Conservation (phyloP, 2,797 vertebrate species). For the Scolopax bukidnonensis region DNA sequence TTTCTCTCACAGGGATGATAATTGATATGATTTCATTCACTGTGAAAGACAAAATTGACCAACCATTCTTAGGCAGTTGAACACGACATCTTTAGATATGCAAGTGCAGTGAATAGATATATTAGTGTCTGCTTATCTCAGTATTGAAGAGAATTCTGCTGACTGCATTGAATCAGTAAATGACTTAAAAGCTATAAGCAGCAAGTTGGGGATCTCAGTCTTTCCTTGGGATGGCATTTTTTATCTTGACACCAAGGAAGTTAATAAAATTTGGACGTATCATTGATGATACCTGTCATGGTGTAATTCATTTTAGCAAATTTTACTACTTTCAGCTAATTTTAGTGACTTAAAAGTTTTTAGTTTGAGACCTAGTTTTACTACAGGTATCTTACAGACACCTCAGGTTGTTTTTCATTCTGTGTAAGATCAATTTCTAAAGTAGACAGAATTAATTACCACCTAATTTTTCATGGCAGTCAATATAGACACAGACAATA, state of each 20-base stretch:
- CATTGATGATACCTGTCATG: not conserved
- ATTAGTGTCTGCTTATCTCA: not conserved
- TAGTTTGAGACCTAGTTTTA: not conserved
- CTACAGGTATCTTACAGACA: not conserved
- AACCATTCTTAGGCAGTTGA: not conserved
- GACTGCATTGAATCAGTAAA: not conserved
- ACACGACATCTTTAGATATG: not conserved
- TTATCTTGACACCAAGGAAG: not conserved
- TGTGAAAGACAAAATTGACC: not conserved
- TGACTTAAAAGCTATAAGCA: not conserved
- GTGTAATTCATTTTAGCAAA: not conserved
- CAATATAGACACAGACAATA: not conserved
- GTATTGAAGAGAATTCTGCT: not conserved
- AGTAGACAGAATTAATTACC: not conserved
- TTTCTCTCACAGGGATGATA: not conserved
- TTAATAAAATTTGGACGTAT: not conserved
- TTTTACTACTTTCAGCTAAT: not conserved
- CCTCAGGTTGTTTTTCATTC: not conserved
- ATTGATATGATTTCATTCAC: slow-evolving; percentile 3
- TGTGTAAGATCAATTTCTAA: not conserved
- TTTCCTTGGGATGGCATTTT: not conserved
- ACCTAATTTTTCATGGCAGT: not conserved
- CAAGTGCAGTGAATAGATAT: not conserved
- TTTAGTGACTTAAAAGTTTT: not conserved
- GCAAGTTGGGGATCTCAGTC: not conserved